Evolutionary conservation across 1,140 invertebrate species (phyloP).

Genomic region (Neodiprion fabricii): DNA sequence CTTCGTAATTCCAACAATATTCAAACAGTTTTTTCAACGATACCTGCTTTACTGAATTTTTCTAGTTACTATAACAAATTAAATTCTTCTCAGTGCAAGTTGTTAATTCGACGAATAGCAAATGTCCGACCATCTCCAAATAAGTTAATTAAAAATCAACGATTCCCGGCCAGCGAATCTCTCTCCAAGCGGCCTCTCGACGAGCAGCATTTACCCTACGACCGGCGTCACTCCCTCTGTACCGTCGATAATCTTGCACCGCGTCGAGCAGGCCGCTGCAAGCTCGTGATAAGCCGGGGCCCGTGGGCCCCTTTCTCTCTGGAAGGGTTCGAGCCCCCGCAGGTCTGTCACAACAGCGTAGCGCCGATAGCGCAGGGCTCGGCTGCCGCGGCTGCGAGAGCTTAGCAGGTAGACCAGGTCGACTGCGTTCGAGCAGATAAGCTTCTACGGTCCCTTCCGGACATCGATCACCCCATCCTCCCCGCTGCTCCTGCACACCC

Average conservation of each 20-base stretch:
- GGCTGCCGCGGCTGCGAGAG: neutral
- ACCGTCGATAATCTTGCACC: neutral
- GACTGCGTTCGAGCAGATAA: constrained; percentile 12
- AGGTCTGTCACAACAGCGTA: constrained; percentile 1
- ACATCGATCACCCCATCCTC: constrained; percentile 11
- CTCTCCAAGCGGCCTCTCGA: too few species aligned
- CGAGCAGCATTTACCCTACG: too few species aligned
- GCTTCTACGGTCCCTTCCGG: constrained; percentile 15
- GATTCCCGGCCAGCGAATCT: too few species aligned
- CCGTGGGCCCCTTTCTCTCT: neutral
- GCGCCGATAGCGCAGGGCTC: neutral
- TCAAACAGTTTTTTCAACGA: too few species aligned
- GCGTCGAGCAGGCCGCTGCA: neutral
- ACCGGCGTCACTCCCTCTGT: too few species aligned
- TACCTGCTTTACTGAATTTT: too few species aligned
- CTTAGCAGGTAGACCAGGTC: neutral
- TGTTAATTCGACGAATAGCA: too few species aligned
- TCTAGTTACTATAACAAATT: too few species aligned
- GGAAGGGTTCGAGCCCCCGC: neutral
- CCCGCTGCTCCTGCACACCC: neutral
- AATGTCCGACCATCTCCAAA: too few species aligned
- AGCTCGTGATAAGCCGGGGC: neutral
- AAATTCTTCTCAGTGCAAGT: too few species aligned
- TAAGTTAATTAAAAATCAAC: too few species aligned
- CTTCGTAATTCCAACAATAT: too few species aligned